Evolutionary conservation across 2,113 vertebrate species (phyloP).

Genomic region (Opisthocomus hoazin): DNA sequence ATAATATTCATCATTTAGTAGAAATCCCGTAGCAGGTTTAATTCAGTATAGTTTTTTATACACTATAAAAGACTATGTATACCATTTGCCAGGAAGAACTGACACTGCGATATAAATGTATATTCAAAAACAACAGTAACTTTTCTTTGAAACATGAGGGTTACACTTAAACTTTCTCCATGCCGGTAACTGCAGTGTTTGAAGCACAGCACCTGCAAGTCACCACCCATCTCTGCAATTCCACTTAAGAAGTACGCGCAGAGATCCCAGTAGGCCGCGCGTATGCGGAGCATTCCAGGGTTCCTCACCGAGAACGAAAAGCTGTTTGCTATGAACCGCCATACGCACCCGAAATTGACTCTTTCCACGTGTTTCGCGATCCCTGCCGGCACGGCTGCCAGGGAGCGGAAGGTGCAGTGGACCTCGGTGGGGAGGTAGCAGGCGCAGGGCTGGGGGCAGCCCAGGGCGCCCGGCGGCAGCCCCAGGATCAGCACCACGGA

Average conservation of each 20-base stretch:
- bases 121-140: neutral
- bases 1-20: neutral
- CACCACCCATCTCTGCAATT: neutral
- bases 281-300: fast-evolving
- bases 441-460: conserved; percentile 84
- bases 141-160: neutral
- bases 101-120: neutral
- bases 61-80: neutral
- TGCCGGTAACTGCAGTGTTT: neutral
- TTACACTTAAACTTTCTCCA: neutral
- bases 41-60: neutral
- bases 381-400: conserved; percentile 75
- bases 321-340: neutral
- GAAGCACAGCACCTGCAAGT: fast-evolving
- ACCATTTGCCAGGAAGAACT: neutral
- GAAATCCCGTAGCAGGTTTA: neutral
- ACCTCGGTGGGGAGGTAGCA: conserved; percentile 87
- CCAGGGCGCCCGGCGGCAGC: neutral
- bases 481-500: conserved; percentile 69
- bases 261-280: fast-evolving
- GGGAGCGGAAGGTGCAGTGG: conserved; percentile 92
- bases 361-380: conserved; percentile 78
- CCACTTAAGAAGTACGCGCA: neutral
- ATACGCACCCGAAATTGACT: conserved; percentile 89
- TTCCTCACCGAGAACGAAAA: neutral